Percentiles rank a stretch among this genome's conserved stretches.
phyloP scores from a whole-genome alignment of 2,113 vertebrate species.

The Azemiops feae region DNA sequence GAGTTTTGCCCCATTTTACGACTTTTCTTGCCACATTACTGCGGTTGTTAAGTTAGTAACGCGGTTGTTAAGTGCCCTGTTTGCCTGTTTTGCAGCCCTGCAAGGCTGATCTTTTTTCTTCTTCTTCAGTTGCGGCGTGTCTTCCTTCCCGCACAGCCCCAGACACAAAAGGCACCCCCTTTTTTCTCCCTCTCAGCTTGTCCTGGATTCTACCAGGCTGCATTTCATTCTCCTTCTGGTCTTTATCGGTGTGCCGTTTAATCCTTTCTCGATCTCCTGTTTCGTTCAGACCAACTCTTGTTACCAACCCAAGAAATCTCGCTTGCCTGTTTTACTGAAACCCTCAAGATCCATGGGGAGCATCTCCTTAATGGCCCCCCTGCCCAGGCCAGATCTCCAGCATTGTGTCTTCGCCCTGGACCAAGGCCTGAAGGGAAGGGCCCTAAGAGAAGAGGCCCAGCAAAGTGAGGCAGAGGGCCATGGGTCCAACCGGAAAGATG shows the following conservation, averaged over 20 bases:
- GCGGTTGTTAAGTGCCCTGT: too few relatives aligned
- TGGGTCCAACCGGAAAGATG: conserved; percentile 23
- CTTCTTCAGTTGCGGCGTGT: not conserved
- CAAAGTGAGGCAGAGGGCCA: conserved; percentile 32
- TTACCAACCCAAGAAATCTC: conserved; percentile 70
- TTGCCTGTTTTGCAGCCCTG: not conserved
- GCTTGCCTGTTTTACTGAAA: conserved; percentile 79
- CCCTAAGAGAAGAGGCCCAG: conserved; percentile 67
- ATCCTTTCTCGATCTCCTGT: not conserved
- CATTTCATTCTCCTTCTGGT: not conserved
- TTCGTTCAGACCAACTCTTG: conserved; percentile 63
- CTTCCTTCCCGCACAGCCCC: not conserved
- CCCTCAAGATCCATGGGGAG: conserved; percentile 45
- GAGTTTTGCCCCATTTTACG: too few relatives aligned
- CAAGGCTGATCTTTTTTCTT: not conserved
- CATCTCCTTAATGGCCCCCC: not conserved
- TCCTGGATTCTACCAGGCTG: not conserved
- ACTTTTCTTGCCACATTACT: too few relatives aligned
- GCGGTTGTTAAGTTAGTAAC: too few relatives aligned
- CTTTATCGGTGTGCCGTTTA: not conserved
- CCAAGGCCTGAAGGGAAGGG: conserved; percentile 65
- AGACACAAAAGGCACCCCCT: not conserved
- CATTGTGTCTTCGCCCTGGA: conserved; percentile 51
- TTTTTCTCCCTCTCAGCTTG: too few relatives aligned
- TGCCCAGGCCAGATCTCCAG: conserved; percentile 40